A percentile compares a stretch with the other conserved stretches of the same genome.
phyloP scores from a whole-genome alignment of 2,888 invertebrate species.

The Synanthedon andrenaeformis region DNA sequence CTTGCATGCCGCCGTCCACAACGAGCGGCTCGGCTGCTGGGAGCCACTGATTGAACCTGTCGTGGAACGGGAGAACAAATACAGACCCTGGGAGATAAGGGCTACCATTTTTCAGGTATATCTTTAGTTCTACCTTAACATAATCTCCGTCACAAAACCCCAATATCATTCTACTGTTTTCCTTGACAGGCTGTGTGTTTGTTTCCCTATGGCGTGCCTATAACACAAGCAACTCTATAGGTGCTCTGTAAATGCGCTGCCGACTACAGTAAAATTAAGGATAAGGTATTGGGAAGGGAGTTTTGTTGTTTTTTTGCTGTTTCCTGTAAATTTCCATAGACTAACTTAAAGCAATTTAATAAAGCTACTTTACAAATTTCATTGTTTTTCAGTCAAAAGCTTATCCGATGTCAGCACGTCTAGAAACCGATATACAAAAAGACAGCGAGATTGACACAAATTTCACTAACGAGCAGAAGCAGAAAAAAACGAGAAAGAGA shows the following conservation, averaged over 20 bases:
- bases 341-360: not conserved
- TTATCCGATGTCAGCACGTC: slow-evolving; percentile 63
- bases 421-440: slow-evolving; percentile 32
- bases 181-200: no score
- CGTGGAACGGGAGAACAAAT: slow-evolving; percentile 73
- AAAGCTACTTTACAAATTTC: not conserved
- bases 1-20: slow-evolving; percentile 71
- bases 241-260: no score
- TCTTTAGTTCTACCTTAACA: not conserved
- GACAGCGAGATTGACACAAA: slow-evolving; percentile 25
- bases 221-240: no score
- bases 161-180: no score
- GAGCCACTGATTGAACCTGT: slow-evolving; percentile 87
- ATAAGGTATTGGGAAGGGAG: no score
- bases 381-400: slow-evolving; percentile 60
- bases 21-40: slow-evolving; percentile 79
- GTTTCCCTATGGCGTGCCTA: no score
- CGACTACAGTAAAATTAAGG: no score
- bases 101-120: slow-evolving; percentile 72
- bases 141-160: no score
- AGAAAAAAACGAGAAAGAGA: slow-evolving; percentile 24
- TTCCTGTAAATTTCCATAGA: no score
- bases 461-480: not conserved
- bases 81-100: slow-evolving; percentile 79
- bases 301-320: no score